These are phyloP conservation scores for Perdita meconis DNA, from an alignment of 2,888 invertebrate species.

Conservation along the genomic window DNA sequence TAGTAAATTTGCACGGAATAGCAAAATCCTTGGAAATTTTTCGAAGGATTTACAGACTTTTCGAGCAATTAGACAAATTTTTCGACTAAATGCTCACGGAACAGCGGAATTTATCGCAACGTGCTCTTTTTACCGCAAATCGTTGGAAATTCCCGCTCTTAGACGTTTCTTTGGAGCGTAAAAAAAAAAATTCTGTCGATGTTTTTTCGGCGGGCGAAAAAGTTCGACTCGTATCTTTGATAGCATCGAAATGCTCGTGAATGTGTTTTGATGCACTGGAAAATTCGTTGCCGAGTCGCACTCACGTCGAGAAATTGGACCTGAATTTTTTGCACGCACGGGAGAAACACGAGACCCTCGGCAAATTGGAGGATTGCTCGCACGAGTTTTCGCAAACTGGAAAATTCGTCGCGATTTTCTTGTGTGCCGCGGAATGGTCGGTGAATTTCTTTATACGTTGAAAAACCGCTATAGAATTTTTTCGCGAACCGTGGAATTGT, in stretches of 20 bases:
- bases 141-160: no score
- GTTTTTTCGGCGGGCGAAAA: background rate
- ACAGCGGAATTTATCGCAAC: background rate
- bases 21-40: background rate
- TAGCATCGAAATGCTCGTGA: background rate
- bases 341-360: background rate
- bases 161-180: no score
- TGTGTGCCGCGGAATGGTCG: background rate
- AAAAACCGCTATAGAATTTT: constrained; percentile 1
- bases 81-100: background rate
- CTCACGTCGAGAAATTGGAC: no score
- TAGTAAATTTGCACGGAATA: background rate
- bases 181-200: background rate
- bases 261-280: background rate
- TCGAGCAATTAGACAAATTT: background rate
- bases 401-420: background rate
- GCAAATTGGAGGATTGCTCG: background rate
- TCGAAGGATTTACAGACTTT: background rate
- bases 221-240: background rate
- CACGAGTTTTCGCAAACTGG: background rate
- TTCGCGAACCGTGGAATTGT: background rate
- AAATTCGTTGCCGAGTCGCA: background rate
- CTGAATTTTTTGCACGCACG: no score
- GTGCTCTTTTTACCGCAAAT: background rate
- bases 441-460: no score